These are phyloP conservation scores for Sycophila texana DNA, from an alignment of 2,888 invertebrate species.

Conservation along the genomic window DNA sequence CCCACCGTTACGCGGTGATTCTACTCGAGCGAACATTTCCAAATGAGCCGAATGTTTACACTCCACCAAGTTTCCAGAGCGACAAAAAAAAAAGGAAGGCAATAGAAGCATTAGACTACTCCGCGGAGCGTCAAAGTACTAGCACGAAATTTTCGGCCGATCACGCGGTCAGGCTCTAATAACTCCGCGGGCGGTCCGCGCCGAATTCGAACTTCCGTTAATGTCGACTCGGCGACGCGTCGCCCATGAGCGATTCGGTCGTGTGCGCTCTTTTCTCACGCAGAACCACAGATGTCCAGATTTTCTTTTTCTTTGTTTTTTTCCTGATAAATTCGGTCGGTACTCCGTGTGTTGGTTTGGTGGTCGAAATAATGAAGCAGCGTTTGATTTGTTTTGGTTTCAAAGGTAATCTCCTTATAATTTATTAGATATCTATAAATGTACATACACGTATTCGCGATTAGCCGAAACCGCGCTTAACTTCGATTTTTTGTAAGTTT, in stretches of 20 bases:
- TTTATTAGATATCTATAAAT: slow-evolving; percentile 71
- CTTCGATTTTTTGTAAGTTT: slow-evolving; percentile 57
- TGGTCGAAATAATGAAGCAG: slow-evolving; percentile 35
- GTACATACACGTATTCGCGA: slow-evolving; percentile 63
- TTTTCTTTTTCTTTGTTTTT: too few species aligned
- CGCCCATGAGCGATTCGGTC: slow-evolving; percentile 12
- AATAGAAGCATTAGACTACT: background rate
- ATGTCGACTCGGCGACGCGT: background rate
- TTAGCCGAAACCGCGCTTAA: slow-evolving; percentile 46
- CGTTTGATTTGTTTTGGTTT: slow-evolving; percentile 50
- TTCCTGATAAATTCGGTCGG: slow-evolving; percentile 12
- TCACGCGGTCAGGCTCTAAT: slow-evolving; percentile 47
- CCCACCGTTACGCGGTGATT: background rate
- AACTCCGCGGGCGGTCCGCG: slow-evolving; percentile 29
- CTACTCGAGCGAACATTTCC: background rate
- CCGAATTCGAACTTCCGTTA: slow-evolving; percentile 43
- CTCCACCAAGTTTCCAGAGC: slow-evolving; percentile 39
- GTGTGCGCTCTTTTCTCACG: slow-evolving; percentile 13
- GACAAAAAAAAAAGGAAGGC: background rate
- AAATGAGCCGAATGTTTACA: slow-evolving; percentile 17
- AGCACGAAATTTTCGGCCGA: slow-evolving; percentile 22
- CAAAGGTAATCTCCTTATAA: slow-evolving; percentile 63
- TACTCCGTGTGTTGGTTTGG: slow-evolving; percentile 22
- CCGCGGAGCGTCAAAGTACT: background rate
- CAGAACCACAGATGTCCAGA: slow-evolving; percentile 1